These are phyloP conservation scores for Caenorhabditis sp. DNA, from an alignment of 2,888 invertebrate species.

Conservation along the genomic window DNA sequence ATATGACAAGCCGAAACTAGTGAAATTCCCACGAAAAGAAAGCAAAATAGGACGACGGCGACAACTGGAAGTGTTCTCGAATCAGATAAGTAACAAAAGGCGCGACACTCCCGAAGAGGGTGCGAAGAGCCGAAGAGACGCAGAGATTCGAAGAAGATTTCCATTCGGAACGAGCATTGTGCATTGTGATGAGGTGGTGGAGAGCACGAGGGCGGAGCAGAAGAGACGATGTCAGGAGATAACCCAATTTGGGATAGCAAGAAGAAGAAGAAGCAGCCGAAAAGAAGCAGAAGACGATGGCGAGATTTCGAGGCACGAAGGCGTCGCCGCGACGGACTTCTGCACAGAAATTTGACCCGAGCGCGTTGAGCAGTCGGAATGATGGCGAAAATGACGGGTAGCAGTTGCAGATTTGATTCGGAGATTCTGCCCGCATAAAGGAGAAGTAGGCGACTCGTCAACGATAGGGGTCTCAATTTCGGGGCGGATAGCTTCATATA, in stretches of 20 bases:
- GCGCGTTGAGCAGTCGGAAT: constrained; percentile 13
- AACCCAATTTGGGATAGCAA: constrained; percentile 51
- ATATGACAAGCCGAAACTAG: constrained; percentile 11
- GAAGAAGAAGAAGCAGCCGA: constrained; percentile 36
- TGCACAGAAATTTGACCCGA: constrained; percentile 22
- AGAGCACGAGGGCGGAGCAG: constrained; percentile 22
- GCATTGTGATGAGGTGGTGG: neutral
- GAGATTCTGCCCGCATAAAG: too few relatives aligned
- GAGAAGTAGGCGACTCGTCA: too few relatives aligned
- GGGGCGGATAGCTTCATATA: too few relatives aligned
- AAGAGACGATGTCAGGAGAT: constrained; percentile 50
- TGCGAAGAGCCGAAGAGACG: neutral
- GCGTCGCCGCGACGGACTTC: constrained; percentile 5
- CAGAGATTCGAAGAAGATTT: constrained; percentile 11
- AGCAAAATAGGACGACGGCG: neutral
- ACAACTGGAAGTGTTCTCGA: constrained; percentile 14
- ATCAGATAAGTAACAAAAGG: constrained; percentile 42
- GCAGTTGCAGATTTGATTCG: constrained; percentile 47
- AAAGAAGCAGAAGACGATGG: constrained; percentile 3
- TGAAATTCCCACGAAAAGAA: neutral
- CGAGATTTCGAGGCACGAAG: constrained; percentile 33
- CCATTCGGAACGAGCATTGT: constrained; percentile 5
- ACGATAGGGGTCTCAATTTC: too few relatives aligned
- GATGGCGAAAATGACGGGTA: constrained; percentile 13
- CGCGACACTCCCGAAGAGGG: constrained; percentile 11